Evolutionary conservation across 2,888 invertebrate species (phyloP).

Genomic region (Kryphioiulus occultus): DNA sequence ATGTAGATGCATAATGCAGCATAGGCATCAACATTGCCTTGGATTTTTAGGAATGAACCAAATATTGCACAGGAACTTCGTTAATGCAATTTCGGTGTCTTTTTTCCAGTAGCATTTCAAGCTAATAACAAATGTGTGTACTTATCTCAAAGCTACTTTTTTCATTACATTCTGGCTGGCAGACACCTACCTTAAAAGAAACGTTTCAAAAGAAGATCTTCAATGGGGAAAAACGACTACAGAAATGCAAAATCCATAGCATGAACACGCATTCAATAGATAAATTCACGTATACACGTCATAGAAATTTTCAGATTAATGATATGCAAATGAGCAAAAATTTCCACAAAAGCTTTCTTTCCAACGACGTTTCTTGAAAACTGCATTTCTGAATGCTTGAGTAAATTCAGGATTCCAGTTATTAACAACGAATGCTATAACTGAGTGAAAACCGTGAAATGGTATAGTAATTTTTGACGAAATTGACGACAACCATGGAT

Average conservation of each 20-base stretch:
- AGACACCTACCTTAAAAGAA: slow-evolving; percentile 13
- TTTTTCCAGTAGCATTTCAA: not conserved
- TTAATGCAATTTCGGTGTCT: slow-evolving; percentile 38
- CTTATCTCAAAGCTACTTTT: slow-evolving; percentile 35
- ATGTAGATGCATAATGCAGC: not conserved
- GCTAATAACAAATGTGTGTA: slow-evolving; percentile 39
- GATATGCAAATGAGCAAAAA: not conserved
- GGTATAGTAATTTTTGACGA: not conserved
- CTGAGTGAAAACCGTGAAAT: not conserved
- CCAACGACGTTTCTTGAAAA: not conserved
- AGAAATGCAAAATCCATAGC: not conserved
- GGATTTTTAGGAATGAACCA: not conserved
- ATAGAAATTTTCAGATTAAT: not conserved
- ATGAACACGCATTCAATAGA: not conserved
- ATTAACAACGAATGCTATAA: not conserved
- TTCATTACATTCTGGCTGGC: slow-evolving; percentile 35
- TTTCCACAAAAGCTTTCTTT: not conserved
- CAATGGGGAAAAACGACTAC: not conserved
- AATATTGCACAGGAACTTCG: slow-evolving; percentile 33
- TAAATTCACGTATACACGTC: not conserved
- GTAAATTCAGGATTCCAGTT: not conserved
- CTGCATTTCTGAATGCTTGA: not conserved
- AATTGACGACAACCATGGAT: not conserved
- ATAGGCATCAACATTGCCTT: not conserved
- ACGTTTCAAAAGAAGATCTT: not conserved